phyloP scores from a whole-genome alignment of 53 echinoderm and acorn worm species.

The Crossaster papposus region DNA sequence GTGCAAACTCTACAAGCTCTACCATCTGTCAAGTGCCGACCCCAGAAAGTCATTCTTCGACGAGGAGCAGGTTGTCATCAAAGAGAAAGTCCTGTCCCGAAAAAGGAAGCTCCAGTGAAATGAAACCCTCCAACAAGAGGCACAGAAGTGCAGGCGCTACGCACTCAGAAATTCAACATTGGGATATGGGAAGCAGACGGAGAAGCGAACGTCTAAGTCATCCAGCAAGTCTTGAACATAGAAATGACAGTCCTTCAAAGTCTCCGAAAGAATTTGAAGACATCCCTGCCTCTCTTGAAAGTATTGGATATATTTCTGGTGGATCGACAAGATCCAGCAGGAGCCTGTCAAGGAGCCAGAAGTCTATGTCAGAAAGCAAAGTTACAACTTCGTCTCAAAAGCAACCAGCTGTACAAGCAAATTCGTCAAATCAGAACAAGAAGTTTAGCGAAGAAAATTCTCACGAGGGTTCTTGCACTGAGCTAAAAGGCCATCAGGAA shows the following conservation, averaged over 20 bases:
- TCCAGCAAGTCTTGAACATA: not conserved
- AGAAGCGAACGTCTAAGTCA: not conserved
- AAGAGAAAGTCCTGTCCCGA: slow-evolving; percentile 55
- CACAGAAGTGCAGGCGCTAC: slow-evolving; percentile 53
- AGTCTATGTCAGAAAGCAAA: slow-evolving; percentile 2
- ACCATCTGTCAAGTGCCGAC: not conserved
- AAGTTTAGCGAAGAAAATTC: not conserved
- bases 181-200: slow-evolving; percentile 21
- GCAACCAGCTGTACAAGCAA: not conserved
- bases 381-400: not conserved
- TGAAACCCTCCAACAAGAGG: slow-evolving; percentile 31
- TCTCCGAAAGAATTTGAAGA: not conserved
- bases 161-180: not conserved
- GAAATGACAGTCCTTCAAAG: not conserved
- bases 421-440: not conserved
- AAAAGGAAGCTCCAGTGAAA: not conserved
- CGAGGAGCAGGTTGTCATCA: not conserved
- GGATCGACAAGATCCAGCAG: slow-evolving; percentile 34
- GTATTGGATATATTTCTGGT: not conserved
- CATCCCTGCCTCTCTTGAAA: not conserved
- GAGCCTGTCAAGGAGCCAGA: slow-evolving; percentile 24
- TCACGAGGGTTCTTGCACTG: not conserved
- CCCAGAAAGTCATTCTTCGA: not conserved
- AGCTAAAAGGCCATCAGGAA: not conserved
- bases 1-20: not conserved